phyloP scores from a whole-genome alignment of 2,888 invertebrate genomes.

The Drosophila stalkeri region DNA sequence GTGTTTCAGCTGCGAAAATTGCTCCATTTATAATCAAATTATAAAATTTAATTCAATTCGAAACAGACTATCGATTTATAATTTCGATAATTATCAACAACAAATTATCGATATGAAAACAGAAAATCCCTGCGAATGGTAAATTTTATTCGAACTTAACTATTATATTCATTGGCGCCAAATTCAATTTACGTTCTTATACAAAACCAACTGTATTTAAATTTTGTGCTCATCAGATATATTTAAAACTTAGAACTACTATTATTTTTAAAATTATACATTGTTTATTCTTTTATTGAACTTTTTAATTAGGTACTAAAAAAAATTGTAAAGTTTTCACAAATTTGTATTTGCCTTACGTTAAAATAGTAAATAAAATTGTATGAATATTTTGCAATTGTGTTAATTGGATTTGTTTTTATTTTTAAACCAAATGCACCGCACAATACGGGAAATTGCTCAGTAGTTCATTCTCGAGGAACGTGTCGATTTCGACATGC shows the following conservation, averaged over 20 bases:
- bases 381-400: slow-evolving; percentile 25
- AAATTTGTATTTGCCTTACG: slow-evolving; percentile 38
- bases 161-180: not conserved
- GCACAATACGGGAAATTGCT: slow-evolving; percentile 28
- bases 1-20: not conserved
- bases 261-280: slow-evolving; percentile 30
- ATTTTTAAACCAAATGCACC: slow-evolving; percentile 63
- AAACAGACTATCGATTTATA: not conserved
- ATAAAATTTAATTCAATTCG: not conserved
- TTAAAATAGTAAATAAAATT: slow-evolving; percentile 41
- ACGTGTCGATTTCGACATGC: slow-evolving; percentile 87
- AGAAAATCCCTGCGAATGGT: not conserved
- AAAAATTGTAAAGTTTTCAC: slow-evolving; percentile 57
- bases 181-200: not conserved
- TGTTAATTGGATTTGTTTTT: slow-evolving; percentile 13
- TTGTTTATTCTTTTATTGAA: slow-evolving; percentile 39
- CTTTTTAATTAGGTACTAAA: slow-evolving; percentile 46
- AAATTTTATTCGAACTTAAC: not conserved
- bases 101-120: not conserved
- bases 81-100: not conserved
- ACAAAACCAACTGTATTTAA: not conserved
- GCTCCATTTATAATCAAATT: not conserved
- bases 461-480: slow-evolving; percentile 73
- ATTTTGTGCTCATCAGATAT: too few relatives aligned
- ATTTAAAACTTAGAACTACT: not conserved